Evolutionary conservation across 2,797 vertebrate genomes (phyloP).

Genomic region (Poliocrania exsul): DNA sequence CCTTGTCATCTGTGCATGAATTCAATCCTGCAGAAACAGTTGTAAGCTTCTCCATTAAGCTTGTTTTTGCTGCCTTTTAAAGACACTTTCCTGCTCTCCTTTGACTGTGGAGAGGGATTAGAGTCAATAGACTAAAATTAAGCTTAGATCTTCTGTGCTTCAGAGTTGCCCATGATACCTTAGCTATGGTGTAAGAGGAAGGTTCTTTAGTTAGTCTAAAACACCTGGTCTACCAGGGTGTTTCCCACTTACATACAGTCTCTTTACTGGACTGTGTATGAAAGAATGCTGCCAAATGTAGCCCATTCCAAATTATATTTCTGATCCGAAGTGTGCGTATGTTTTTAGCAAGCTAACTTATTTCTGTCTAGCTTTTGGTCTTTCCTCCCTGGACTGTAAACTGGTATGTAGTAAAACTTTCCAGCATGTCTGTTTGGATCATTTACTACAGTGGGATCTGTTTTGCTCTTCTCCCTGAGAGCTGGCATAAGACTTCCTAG

Average conservation of each 20-base stretch:
- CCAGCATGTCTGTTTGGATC: neutral
- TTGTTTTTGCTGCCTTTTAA: neutral
- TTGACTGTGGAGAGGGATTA: neutral
- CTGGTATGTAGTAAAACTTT: neutral
- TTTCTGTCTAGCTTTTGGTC: neutral
- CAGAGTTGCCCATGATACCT: fast-evolving
- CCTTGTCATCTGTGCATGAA: fast-evolving
- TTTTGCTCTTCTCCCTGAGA: neutral
- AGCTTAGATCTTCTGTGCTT: neutral
- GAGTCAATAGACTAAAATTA: neutral
- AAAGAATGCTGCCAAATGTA: neutral
- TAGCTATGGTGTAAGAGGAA: neutral
- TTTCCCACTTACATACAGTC: neutral
- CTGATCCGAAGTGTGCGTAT: neutral
- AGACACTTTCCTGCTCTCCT: neutral
- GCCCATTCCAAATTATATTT: neutral
- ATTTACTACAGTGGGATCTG: neutral
- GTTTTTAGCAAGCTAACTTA: neutral
- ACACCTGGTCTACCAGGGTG: neutral
- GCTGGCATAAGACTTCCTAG: neutral
- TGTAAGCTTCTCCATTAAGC: neutral
- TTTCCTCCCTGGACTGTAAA: neutral
- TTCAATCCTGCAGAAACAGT: neutral
- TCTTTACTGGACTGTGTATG: neutral
- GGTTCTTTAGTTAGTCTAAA: neutral